Evolutionary conservation across 2,797 vertebrate species (phyloP), one percentile per base, ranked within the genome.

Genomic region (Pagetopsis macropterus): DNA sequence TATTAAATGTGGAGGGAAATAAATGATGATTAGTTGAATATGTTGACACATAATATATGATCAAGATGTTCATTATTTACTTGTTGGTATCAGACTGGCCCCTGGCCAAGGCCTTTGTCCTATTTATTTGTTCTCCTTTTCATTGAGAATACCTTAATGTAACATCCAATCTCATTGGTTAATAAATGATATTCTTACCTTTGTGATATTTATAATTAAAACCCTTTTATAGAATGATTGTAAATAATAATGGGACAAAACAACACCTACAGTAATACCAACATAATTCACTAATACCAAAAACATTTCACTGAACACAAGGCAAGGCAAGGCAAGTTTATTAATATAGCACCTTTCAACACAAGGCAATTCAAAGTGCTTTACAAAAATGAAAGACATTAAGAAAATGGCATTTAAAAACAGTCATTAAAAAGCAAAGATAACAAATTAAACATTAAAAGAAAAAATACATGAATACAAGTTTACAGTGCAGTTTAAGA

Each of bases 1-100:
- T 13, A 33, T 55, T 1, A 44, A 56, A 55, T 41, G 1, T 50
- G 9, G 1, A 41, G 19, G 16, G 51, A 63, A 71, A 0, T 3
- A 2, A 16, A 61, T 6, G 8, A 50, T 3, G 27, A 27, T 11
- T 1, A 6, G 1, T 3, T 27, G 17, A 68, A 56, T 60, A 72
- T 72, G 19, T 5, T 62, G 27, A 2, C 17, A 44, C 0, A 58
- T 10, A 33, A 70, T 21, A 41, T 31, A 3, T 15, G 43, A 72
- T 57, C 62, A 66, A 71, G 1, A 19, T 63, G 74, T 82, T 71
- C 84, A 85, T 84, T 11, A 89, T 91, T 89, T 9, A 86, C 73
- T 9, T n/a, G 1, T 0, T 31, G 9, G 21, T 44, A n/a, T 17
- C 12, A 27, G 31, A 65, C n/a, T 6, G 15, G 1, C 16, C 23